Evolutionary conservation across 2,888 invertebrate species (phyloP), one percentile per base, ranked within the genome.

Genomic region (Neoaliturus tenellus): DNA sequence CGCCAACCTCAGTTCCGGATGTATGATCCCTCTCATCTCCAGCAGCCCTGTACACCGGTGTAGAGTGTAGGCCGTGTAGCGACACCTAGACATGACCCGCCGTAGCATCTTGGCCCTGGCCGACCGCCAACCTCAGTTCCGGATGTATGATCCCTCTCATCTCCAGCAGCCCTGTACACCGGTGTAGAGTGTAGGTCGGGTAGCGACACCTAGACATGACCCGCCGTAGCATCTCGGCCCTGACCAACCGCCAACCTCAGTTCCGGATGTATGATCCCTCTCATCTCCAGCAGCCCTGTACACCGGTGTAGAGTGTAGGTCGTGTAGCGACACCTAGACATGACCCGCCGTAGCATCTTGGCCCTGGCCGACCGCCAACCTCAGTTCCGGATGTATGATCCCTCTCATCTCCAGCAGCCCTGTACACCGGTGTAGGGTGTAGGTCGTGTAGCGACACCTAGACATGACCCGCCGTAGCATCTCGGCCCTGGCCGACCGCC

Each of bases 311-410:
- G n/a, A n/a, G n/a, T n/a, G n/a, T n/a, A n/a, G n/a, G n/a, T n/a
- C n/a, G n/a, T n/a, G n/a, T n/a, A n/a, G n/a, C n/a, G n/a, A n/a
- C n/a, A n/a, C n/a, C n/a, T n/a, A n/a, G n/a, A n/a, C n/a, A n/a
- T n/a, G n/a, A n/a, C n/a, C n/a, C 55, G 8, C 25, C 6, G 23
- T 25, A 14, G 48, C 62, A 25, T 28, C 28, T 31, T 17, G 28
- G 62, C 17, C 62, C 31, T 62, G 62, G 62, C 62, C 31, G 17
- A 17, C 5, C 62, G 62, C 62, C 62, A 62, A 4, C 28, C 62
- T 62, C 62, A 62, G 62, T 62, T 62, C 62, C 62, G 62, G 62
- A 62, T 31, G 62, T 62, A 31, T 31, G 62, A 62, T 62, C 62
- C 62, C 62, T 62, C 31, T 62, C 62, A n/a, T n/a, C n/a, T n/a